Evolutionary conservation across 1,140 invertebrate species (phyloP).

Genomic region (Lineus longissimus): DNA sequence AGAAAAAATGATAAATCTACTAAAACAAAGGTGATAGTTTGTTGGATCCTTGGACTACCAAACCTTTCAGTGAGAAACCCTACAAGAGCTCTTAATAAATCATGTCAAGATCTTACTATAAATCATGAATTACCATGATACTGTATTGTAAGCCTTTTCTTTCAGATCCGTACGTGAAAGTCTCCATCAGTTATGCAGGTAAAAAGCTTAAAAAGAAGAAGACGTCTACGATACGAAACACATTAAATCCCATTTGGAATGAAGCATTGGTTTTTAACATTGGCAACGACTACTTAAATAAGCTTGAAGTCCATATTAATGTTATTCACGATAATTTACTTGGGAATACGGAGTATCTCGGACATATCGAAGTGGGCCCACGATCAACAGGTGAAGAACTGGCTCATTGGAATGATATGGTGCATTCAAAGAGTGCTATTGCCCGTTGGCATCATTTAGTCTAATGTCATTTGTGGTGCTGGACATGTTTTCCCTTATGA

Average conservation of each 20-base stretch:
- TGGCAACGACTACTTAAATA: constrained; percentile 44
- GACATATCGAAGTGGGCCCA: constrained; percentile 31
- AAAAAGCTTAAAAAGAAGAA: constrained; percentile 48
- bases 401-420: constrained; percentile 37
- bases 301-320: constrained; percentile 34
- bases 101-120: too few species aligned
- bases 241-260: constrained; percentile 39
- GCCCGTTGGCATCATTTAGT: constrained; percentile 22
- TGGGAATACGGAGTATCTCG: constrained; percentile 44
- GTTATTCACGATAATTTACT: constrained; percentile 49
- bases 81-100: too few species aligned
- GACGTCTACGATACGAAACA: constrained; percentile 36
- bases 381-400: constrained; percentile 38
- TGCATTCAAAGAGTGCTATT: constrained; percentile 21
- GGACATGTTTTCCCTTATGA: too few species aligned
- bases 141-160: too few species aligned
- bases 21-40: too few species aligned
- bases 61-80: too few species aligned
- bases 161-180: constrained; percentile 57
- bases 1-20: too few species aligned
- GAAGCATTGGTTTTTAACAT: constrained; percentile 45
- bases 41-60: too few species aligned
- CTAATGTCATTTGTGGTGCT: too few species aligned
- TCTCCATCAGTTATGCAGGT: constrained; percentile 58
- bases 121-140: too few species aligned